These are phyloP conservation scores for Calliopum simillimum DNA, from an alignment of 2,888 invertebrate genomes.

Conservation along the genomic window DNA sequence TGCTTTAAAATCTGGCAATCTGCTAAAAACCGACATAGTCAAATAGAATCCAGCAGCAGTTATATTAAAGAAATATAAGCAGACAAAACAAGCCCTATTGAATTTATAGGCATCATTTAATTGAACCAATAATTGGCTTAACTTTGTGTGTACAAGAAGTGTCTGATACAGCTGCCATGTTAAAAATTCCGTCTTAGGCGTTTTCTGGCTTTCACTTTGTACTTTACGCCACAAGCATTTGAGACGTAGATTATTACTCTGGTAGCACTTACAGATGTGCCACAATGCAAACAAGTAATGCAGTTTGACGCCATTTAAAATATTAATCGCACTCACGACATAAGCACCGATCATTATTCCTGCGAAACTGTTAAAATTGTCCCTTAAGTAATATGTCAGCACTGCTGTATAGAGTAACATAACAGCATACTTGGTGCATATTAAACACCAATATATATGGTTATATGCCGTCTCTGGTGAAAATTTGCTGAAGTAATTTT, in stretches of 20 bases:
- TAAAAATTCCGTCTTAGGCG: not conserved
- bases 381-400: not conserved
- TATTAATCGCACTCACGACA: not conserved
- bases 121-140: too few relatives aligned
- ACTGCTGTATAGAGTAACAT: not conserved
- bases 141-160: too few relatives aligned
- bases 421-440: not conserved
- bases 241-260: not conserved
- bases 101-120: too few relatives aligned
- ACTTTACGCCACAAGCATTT: not conserved
- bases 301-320: not conserved
- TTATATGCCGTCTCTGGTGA: not conserved
- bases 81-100: too few relatives aligned
- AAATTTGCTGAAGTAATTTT: not conserved
- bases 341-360: not conserved
- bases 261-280: not conserved
- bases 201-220: not conserved
- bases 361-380: not conserved
- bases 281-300: not conserved
- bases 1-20: too few relatives aligned
- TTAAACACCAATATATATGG: not conserved
- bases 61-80: too few relatives aligned
- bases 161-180: too few relatives aligned
- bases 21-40: too few relatives aligned
- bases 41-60: too few relatives aligned